Evolutionary conservation across 1,140 invertebrate species (phyloP), one percentile per base, ranked within the genome.

Genomic region (Pogonus chalceus): DNA sequence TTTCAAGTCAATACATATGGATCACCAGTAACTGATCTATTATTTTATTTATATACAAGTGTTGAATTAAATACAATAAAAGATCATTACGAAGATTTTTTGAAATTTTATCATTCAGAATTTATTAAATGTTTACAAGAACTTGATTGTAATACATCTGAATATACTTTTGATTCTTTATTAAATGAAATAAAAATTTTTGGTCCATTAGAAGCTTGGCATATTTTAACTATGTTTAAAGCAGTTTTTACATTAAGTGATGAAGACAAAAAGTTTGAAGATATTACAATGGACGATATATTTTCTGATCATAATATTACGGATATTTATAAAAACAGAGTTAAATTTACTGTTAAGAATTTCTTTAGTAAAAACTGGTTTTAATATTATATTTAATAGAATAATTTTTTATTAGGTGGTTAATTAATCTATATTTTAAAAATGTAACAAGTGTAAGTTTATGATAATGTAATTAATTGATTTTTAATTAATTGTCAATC

Each of bases 1-100:
- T 75, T 73, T 62, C 78, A 79, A 59, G 59, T 78, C 2, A 62
- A 68, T 10, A 65, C 75, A 12, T 75, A 73, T 53, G 70, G 72
- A 2, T 78, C 76, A 2, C 78, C 78, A 3, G 68, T 74, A 1
- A 72, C 69, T 1, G 78, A 79, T 52, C 55, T 80, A 49, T 67
- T 69, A 0, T 77, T 78, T 55, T 76, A 72, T 50, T 62, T 80
- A 2, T 79, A 72, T 54, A 73, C 70, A 60, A 73, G 72, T 51
- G 74, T 76, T 0, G 69, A 74, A 12, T 55, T 65, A 31, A 56
- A 67, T 2, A 67, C 79, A 20, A 63, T 76, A 14, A 49, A 58
- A n/a, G 54, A 65, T 4, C 61, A 78, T 57, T 74, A 73, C 43
- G 55, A 72, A 9, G 35, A 62, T 21, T 60, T 78, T 10, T 23